Base-by-base conservation (phyloP, 1,140 invertebrate genomes). In the Euglossa dilemma region DNA sequence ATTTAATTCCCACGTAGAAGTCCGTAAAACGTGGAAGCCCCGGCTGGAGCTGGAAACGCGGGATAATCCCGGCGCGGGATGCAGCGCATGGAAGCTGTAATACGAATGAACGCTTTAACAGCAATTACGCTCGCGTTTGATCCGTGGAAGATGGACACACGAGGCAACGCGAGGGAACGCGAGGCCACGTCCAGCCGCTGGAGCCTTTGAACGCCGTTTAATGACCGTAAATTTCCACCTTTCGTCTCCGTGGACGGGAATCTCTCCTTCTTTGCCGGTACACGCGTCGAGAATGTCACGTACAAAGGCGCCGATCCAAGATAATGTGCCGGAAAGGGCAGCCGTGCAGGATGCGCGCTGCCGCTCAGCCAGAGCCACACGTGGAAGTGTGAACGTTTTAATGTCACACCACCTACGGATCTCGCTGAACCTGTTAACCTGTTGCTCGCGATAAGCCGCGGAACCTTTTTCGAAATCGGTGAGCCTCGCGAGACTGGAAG, bases 151-250 rank as follows among this genome's bases (percentile, higher is more conserved):
- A 86, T 54, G 69, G 74, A 86, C 86, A 70, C 76, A 61, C 73
- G 69, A 36, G n/a, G 83, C 54, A 4, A 25, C 47, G 52, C 73
- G 69, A 36, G n/a, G 83, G 47, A 4, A 25, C 47, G 52, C 56
- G 67, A 14, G 57, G 57, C 47, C 66, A 47, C n/a, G 43, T 47
- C 61, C 9, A 36, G 28, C 36, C 54, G 43, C 7, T 57, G 16
- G 36, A 20, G 63, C 28, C 61, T 47, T 36, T 66, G 79, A 86
- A 63, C 79, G 59, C 52, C 75, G 75, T 84, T 87, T 87, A 86
- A 84, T 72, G 80, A 72, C 54, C 85, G 71, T 87, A 66, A 82
- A 87, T 83, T 83, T 66, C 75, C 75, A 75, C 70, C 74, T 79
- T 76, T 66, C 61, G 85, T 28, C 67, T 64, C 23, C 70, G 69